Conservation (phyloP, 2,797 vertebrate species). For the Pagetopsis macropterus region DNA sequence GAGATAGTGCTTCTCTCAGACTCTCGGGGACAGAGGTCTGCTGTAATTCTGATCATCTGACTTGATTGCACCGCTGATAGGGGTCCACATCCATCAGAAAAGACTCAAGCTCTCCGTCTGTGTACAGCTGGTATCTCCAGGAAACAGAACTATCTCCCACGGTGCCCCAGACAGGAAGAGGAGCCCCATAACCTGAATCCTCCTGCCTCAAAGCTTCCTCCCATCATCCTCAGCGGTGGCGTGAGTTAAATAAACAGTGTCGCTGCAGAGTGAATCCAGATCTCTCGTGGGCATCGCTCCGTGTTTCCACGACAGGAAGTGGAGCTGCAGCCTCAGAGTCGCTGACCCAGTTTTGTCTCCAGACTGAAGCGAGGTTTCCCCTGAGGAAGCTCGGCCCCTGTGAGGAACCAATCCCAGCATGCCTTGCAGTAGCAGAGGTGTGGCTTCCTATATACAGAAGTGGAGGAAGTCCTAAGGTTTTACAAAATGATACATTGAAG, state of each 20-base stretch:
- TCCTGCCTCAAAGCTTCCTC: conserved; percentile 29
- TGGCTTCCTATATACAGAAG: background rate
- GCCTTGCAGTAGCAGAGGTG: conserved; percentile 66
- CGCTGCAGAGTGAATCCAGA: conserved; percentile 49
- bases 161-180: conserved; percentile 30
- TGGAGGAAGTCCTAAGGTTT: too few relatives aligned
- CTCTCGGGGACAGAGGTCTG: conserved; percentile 36
- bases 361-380: conserved; percentile 67
- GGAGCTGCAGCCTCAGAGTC: conserved; percentile 58
- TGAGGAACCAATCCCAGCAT: conserved; percentile 71
- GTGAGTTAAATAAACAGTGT: conserved; percentile 61
- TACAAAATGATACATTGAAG: too few relatives aligned
- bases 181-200: conserved; percentile 36
- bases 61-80: conserved; percentile 58
- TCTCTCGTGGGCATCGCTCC: conserved; percentile 56
- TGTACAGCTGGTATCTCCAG: conserved; percentile 33
- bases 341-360: conserved; percentile 74
- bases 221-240: conserved; percentile 40
- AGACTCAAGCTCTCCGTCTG: conserved; percentile 25
- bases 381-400: conserved; percentile 71
- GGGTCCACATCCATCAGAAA: conserved; percentile 51
- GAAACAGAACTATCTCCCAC: conserved; percentile 21
- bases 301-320: conserved; percentile 47
- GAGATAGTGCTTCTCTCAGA: conserved; percentile 53
- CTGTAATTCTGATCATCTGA: conserved; percentile 64